Evolutionary conservation across 2,888 invertebrate species (phyloP).

Genomic region (Folsomia candida): DNA sequence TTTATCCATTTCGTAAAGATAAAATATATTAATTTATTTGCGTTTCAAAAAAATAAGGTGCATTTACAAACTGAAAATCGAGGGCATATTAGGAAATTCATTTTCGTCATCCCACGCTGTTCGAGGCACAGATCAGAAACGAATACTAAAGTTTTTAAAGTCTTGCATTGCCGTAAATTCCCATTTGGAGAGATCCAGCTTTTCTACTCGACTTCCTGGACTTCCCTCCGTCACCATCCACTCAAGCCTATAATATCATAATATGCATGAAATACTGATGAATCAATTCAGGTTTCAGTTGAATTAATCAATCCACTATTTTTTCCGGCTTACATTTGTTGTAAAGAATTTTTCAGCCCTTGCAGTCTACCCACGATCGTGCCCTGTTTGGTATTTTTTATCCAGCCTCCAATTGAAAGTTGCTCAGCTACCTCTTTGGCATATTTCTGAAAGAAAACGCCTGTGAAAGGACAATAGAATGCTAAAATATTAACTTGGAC

Average conservation of each 20-base stretch:
- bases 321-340: conserved; percentile 74
- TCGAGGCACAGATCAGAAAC: too few relatives aligned
- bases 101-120: too few relatives aligned
- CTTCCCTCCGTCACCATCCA: conserved; percentile 81
- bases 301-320: neutral
- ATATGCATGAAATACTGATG: too few relatives aligned
- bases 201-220: conserved; percentile 79
- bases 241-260: conserved; percentile 70
- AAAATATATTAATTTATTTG: too few relatives aligned
- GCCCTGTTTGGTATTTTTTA: conserved; percentile 82
- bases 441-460: conserved; percentile 83
- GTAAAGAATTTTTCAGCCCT: conserved; percentile 72
- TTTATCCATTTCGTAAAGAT: too few relatives aligned
- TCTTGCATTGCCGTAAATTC: conserved; percentile 68
- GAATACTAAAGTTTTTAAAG: conserved; percentile 74
- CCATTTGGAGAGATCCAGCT: conserved; percentile 76
- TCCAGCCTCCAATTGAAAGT: conserved; percentile 80
- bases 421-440: conserved; percentile 75
- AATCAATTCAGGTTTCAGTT: neutral
- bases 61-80: too few relatives aligned
- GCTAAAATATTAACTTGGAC: neutral
- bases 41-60: too few relatives aligned
- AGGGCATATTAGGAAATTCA: too few relatives aligned
- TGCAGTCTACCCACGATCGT: conserved; percentile 88
- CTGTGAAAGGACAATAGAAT: too few relatives aligned